Evolutionary conservation across 1,140 invertebrate species (phyloP), one percentile per base, ranked within the genome.

Genomic region (Tetramorium simillimum): DNA sequence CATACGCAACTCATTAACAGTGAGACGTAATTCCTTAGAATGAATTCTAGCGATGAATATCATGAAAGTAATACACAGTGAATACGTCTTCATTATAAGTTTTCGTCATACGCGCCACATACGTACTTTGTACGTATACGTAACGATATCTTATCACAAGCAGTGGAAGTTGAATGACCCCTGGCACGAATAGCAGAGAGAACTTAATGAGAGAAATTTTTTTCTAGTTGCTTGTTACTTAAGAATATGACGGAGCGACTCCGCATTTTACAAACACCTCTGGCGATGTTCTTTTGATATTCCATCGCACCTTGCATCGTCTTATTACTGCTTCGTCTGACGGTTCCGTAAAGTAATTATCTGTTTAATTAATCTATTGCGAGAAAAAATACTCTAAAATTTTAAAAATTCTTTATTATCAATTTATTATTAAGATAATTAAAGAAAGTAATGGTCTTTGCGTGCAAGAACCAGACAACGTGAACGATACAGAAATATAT

Each of bases 201-300:
- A 88, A 86, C 81, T 88, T 88, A 88, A 88, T 88, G 75, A 88
- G 73, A 88, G 14, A 24, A 10, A 75, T 51, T 77, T 84, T 86
- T 89, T 87, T 85, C 70, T 67, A 53, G 72, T 89, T 80, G 33
- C 28, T 12, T 58, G 18, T 21, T 33, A 51, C 82, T 86, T 56
- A 49, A 80, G 49, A 78, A 73, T 78, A 40, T 14, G 21, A 37
- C 40, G 1, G 9, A 76, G 28, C 28, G 14, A 69, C 46, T 16
- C 51, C 46, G 28, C 37, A 62, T 62, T 37, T 46, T 73, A 78
- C 56, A 86, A 69, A 77, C 53, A 40, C 46, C 28, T 58, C 24
- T 37, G 5, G 28, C 46, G n/a, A 53, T 40, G 16, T 63, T 60
- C 28, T 14, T 49, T 65, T 60, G 18, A 62, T 73, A 58, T 18